Evolutionary conservation across 1,140 invertebrate genomes (phyloP).

Genomic region (Apis dorsata): DNA sequence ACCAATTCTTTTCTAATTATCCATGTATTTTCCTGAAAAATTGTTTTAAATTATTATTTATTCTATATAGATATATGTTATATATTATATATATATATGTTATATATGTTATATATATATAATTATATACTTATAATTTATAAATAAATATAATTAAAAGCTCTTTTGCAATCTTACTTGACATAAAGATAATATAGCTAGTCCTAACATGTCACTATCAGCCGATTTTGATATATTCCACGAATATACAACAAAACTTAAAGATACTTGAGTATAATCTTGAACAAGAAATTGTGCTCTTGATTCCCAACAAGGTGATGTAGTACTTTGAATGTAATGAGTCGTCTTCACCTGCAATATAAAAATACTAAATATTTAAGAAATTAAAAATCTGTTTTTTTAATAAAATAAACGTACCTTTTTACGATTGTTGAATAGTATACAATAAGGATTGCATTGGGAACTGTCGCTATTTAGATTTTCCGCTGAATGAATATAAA

Average conservation of each 20-base stretch:
- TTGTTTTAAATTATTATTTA: neutral
- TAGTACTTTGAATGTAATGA: slow-evolving; percentile 79
- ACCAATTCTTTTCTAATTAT: slow-evolving; percentile 70
- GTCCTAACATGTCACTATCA: slow-evolving; percentile 77
- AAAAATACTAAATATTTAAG: slow-evolving; percentile 19
- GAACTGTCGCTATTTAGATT: slow-evolving; percentile 78
- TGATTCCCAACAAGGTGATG: slow-evolving; percentile 81
- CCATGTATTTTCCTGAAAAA: slow-evolving; percentile 66
- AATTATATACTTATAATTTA: no score
- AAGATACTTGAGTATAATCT: slow-evolving; percentile 80
- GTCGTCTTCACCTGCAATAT: slow-evolving; percentile 80
- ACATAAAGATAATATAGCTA: slow-evolving; percentile 73
- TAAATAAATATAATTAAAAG: neutral
- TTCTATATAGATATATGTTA: neutral
- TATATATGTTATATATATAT: no score
- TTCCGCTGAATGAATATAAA: slow-evolving; percentile 81
- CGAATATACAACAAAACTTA: slow-evolving; percentile 77
- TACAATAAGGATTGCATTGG: slow-evolving; percentile 82
- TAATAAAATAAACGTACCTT: slow-evolving; percentile 73
- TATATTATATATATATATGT: no score
- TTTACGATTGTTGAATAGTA: slow-evolving; percentile 81
- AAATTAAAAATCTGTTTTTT: neutral
- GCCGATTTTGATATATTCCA: slow-evolving; percentile 75
- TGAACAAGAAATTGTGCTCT: slow-evolving; percentile 81
- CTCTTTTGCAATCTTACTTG: slow-evolving; percentile 60